Evolutionary conservation across 2,888 invertebrate species (phyloP).

Genomic region (Ochropacha duplaris): DNA sequence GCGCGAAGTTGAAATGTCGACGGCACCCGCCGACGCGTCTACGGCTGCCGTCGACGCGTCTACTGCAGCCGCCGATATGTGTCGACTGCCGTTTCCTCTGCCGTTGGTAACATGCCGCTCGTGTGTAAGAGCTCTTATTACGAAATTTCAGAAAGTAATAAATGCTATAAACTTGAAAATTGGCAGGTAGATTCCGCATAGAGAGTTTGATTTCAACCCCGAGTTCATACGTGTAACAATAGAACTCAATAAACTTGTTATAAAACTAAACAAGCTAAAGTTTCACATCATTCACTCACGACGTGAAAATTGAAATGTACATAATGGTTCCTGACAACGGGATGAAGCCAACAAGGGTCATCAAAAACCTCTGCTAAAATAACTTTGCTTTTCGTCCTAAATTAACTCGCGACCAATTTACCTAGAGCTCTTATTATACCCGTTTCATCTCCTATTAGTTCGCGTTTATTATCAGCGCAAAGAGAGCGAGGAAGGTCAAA

Average conservation of each 20-base stretch:
- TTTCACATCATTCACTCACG: conserved; percentile 5
- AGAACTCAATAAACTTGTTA: background rate
- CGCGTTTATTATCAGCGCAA: background rate
- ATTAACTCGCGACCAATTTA: conserved; percentile 8
- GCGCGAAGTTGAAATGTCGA: too few relatives aligned
- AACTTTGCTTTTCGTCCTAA: conserved; percentile 16
- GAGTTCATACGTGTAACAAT: too few relatives aligned
- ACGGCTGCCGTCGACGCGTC: too few relatives aligned
- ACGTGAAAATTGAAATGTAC: conserved; percentile 14
- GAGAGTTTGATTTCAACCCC: too few relatives aligned
- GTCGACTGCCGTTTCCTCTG: too few relatives aligned
- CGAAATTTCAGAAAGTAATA: too few relatives aligned
- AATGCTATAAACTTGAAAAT: too few relatives aligned
- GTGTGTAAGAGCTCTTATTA: too few relatives aligned
- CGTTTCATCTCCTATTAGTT: conserved; percentile 3
- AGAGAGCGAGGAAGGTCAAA: conserved; percentile 30
- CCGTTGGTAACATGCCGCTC: too few relatives aligned
- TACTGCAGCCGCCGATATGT: too few relatives aligned
- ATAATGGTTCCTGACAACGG: conserved; percentile 28
- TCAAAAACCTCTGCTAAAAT: conserved; percentile 29
- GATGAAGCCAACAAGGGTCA: conserved; percentile 22
- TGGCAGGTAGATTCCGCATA: too few relatives aligned
- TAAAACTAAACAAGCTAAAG: conserved; percentile 6
- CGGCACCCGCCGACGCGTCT: too few relatives aligned
- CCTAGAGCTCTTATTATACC: conserved; percentile 5